phyloP scores from a whole-genome alignment of 2,113 vertebrate genomes.

The Australoheros scitulus region DNA sequence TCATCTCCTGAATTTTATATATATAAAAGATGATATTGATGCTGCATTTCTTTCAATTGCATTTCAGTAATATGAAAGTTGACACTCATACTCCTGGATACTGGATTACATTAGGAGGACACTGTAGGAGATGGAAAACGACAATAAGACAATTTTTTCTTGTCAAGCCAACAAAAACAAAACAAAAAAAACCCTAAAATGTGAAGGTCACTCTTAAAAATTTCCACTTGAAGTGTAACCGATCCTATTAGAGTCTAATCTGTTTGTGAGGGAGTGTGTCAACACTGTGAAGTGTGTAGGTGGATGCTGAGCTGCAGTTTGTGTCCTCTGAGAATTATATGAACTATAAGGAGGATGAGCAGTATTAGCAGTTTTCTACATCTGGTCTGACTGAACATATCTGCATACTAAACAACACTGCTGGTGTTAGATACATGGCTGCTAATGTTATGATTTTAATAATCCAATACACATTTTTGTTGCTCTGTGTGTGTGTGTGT shows the following conservation, averaged over 20 bases:
- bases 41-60: not conserved
- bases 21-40: not conserved
- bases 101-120: not conserved
- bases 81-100: not conserved
- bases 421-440: slow-evolving; percentile 1
- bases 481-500: not conserved
- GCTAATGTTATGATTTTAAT: not conserved
- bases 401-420: slow-evolving; percentile 48
- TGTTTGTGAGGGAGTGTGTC: slow-evolving; percentile 57
- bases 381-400: slow-evolving; percentile 47
- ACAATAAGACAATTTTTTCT: slow-evolving; percentile 17
- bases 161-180: slow-evolving; percentile 5
- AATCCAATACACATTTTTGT: not conserved
- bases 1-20: not conserved
- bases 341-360: slow-evolving; percentile 32
- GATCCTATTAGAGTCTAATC: slow-evolving; percentile 54
- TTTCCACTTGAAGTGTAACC: slow-evolving; percentile 46
- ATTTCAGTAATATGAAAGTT: slow-evolving; percentile 9
- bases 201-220: slow-evolving; percentile 25
- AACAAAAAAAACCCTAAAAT: slow-evolving; percentile 7
- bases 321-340: slow-evolving; percentile 47
- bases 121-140: slow-evolving; percentile 12
- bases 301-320: slow-evolving; percentile 46
- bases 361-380: slow-evolving; percentile 39
- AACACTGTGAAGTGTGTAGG: slow-evolving; percentile 64